Percentiles rank a stretch among this genome's conserved stretches.
Evolutionary conservation across 1,140 invertebrate species (phyloP).

Genomic region (Leptoteleia sp.): DNA sequence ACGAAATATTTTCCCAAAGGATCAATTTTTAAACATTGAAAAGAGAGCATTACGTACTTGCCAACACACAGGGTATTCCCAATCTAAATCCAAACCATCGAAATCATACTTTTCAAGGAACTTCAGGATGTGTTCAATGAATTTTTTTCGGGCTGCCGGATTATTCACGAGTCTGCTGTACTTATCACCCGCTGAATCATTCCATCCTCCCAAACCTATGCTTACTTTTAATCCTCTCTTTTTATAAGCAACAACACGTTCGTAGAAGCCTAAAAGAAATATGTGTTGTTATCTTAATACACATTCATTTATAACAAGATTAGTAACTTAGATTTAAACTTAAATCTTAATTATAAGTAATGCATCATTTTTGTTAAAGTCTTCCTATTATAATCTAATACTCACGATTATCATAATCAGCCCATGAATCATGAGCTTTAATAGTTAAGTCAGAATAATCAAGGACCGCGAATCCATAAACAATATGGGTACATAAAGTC

Average conservation of each 20-base stretch:
- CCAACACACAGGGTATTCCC: too few relatives aligned
- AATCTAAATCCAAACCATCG: too few relatives aligned
- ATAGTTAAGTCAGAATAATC: conserved; percentile 89
- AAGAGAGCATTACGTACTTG: too few relatives aligned
- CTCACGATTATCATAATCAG: conserved; percentile 92
- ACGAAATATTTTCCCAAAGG: too few relatives aligned
- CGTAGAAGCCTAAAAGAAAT: conserved; percentile 86
- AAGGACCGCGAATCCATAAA: conserved; percentile 95
- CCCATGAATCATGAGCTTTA: conserved; percentile 93
- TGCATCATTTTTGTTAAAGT: neutral
- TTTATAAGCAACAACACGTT: conserved; percentile 90
- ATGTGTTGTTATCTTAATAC: conserved; percentile 59
- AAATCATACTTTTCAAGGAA: too few relatives aligned
- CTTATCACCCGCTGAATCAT: conserved; percentile 92
- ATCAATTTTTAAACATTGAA: too few relatives aligned
- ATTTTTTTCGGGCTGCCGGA: conserved; percentile 85
- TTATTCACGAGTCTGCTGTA: conserved; percentile 91
- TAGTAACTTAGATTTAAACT: too few relatives aligned
- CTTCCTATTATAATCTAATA: conserved; percentile 36
- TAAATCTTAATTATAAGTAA: too few relatives aligned
- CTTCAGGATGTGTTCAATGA: conserved; percentile 87
- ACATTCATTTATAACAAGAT: too few relatives aligned
- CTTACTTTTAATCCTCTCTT: conserved; percentile 90
- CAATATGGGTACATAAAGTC: conserved; percentile 93
- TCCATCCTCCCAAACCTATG: conserved; percentile 94